Evolutionary conservation across 2,797 vertebrate species (phyloP).

Genomic region (Xenentodon cancila): DNA sequence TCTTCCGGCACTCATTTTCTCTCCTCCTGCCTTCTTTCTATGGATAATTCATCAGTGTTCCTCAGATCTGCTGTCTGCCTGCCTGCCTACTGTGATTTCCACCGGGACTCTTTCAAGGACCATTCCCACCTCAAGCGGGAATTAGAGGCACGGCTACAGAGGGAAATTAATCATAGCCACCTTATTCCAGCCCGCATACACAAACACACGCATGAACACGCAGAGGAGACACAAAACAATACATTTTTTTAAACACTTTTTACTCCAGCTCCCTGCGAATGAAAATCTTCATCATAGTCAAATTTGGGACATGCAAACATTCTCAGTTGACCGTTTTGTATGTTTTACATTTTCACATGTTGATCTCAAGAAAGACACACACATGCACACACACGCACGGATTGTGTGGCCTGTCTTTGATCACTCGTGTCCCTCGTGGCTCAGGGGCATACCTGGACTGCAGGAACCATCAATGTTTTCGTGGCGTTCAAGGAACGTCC

Average conservation of each 20-base stretch:
- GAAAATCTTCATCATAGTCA: constrained; percentile 7
- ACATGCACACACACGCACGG: not conserved
- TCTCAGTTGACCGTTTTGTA: not conserved
- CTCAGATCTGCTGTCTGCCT: constrained; percentile 73
- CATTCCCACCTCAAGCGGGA: constrained; percentile 75
- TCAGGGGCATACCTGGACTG: constrained; percentile 26
- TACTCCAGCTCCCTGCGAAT: constrained; percentile 4
- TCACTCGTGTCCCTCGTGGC: constrained; percentile 24
- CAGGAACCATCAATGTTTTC: constrained; percentile 16
- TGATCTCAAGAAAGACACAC: constrained; percentile 15
- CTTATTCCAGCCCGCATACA: constrained; percentile 55
- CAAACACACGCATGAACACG: constrained; percentile 32
- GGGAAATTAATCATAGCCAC: constrained; percentile 79
- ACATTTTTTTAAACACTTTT: constrained; percentile 3
- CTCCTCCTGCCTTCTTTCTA: constrained; percentile 32
- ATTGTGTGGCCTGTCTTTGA: constrained; percentile 21
- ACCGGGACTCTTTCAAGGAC: constrained; percentile 79
- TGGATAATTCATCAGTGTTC: constrained; percentile 85
- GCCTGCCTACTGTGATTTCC: constrained; percentile 81
- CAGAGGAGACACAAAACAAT: constrained; percentile 14
- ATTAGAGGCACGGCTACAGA: constrained; percentile 72
- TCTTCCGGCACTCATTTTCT: not conserved
- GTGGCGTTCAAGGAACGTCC: constrained; percentile 10
- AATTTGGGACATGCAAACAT: not conserved
- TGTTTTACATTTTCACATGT: constrained; percentile 16